Base-by-base conservation (phyloP, 2,888 invertebrate species). In the Polydesmus complanatus region DNA sequence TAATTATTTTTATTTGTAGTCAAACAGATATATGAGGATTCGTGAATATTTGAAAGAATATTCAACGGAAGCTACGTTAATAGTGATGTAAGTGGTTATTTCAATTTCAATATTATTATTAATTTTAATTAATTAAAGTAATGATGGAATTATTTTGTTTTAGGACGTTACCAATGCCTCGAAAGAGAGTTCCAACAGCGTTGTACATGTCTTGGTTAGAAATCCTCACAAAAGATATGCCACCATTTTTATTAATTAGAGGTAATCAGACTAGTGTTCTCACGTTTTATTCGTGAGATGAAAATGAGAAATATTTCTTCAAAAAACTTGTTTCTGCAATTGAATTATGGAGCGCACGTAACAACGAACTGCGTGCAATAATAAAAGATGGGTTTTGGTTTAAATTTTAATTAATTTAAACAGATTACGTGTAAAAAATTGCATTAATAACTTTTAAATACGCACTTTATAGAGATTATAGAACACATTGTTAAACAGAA, bases 1-100 rank as follows among this genome's bases (percentile, higher is more conserved):
- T 27, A 19, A 53, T 11, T 11, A 22, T 56, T 47, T 56, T 56
- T 49, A 18, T 11, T 61, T 58, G 49, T 50, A 92, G 70, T 93
- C 92, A 0, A 84, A 89, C 76, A 82, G 95, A 3, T 91, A 96
- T 74, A 79, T 96, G 67, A 83, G 94, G 51, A 78, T 95, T 58
- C 81, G 93, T 59, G 95, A 96, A 74, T 79, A 94, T 57, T 79
- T 96, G 59, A 73, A 81, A 27, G 81, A 87, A 70, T 84, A 92
- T 73, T 94, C 93, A 1, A 78, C 77, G 64, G 83, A 84, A 65
- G 88, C 95, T 0, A 82, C 85, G 18, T 81, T 96, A 62, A 84
- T 95, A 64, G 94, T 95, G 63, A 90, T 96, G 83, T 96, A 83
- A 76, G 84, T 14, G n/a, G n/a, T n/a, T 51, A 8, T 51, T 22